Base-by-base conservation (phyloP, 1,140 invertebrate species). In the Hesperophylax magnus region DNA sequence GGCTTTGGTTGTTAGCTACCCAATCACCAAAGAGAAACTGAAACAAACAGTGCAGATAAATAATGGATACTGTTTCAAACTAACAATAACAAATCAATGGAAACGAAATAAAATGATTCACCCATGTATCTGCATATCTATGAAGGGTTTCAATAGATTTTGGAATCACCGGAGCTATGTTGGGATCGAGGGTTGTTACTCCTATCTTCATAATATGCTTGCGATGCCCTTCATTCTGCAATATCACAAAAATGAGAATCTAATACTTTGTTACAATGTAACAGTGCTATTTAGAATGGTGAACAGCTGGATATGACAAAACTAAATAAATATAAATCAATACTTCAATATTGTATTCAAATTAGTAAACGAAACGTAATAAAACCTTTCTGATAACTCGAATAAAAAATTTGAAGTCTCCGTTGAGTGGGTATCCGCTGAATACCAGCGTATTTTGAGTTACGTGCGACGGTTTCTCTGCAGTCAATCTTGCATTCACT, bases 131-230 rank as follows among this genome's bases (percentile, higher is more conserved):
- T 79, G 96, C 96, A 79, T 94, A 95, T 86, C 95, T 94, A 39
- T 94, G 91, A 81, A 98, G 92, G 3, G 52, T 53, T 85, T 96
- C 96, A 31, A 94, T 95, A 22, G 96, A 96, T 89, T 95, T 96
- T 54, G 95, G 93, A 81, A 95, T 96, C 85, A 97, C 89, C 82
- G 95, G 94, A 82, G 97, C 92, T 79, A 92, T 93, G 81, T 95
- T 93, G 18, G 97, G 97, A 86, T 97, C 94, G 84, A 93, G 93
- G 34, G 94, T 93, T 18, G 97, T 97, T 14, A 98, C 94, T 52
- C 97, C 97, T 85, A 98, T 96, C 90, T 98, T 96, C 85, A 98
- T 94, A 82, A 95, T 97, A 24, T 97, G 97, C 88, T 95, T 97
- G 96, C 97, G 98, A 71, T 87, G 0, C 88, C 88, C 88, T 89